These are phyloP conservation scores for Semotilus atromaculatus DNA, from an alignment of 2,797 vertebrate genomes.

Conservation along the genomic window DNA sequence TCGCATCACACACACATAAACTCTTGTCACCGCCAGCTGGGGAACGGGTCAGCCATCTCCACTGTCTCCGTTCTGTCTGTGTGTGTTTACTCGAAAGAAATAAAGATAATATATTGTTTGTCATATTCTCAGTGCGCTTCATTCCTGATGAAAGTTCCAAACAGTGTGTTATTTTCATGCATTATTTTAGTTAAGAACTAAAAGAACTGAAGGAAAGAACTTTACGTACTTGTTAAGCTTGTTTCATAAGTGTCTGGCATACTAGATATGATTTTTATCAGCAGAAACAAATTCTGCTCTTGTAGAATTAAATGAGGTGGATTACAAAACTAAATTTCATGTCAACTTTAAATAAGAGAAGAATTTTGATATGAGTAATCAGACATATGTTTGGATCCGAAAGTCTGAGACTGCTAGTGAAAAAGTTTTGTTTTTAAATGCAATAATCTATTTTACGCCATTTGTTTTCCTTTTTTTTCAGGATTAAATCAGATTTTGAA, in stretches of 20 bases:
- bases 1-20: neutral
- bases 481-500: neutral
- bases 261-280: neutral
- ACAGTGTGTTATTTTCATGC: neutral
- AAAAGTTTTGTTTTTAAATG: neutral
- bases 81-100: slow-evolving; percentile 18
- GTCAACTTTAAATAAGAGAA: neutral
- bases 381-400: neutral
- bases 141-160: neutral
- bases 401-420: neutral
- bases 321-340: neutral
- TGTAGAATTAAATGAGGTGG: neutral
- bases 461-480: neutral
- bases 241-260: neutral
- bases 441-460: neutral
- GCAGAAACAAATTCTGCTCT: neutral
- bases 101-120: neutral
- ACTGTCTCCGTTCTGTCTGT: neutral
- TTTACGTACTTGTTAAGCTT: neutral
- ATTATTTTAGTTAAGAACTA: neutral
- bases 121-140: neutral
- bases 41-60: slow-evolving; percentile 6
- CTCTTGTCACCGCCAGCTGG: slow-evolving; percentile 26
- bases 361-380: neutral
- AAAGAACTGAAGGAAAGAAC: neutral